phyloP scores from a whole-genome alignment of 30 jellyfish, hydroid and myxozoan genomes.

The Mastigias papua region DNA sequence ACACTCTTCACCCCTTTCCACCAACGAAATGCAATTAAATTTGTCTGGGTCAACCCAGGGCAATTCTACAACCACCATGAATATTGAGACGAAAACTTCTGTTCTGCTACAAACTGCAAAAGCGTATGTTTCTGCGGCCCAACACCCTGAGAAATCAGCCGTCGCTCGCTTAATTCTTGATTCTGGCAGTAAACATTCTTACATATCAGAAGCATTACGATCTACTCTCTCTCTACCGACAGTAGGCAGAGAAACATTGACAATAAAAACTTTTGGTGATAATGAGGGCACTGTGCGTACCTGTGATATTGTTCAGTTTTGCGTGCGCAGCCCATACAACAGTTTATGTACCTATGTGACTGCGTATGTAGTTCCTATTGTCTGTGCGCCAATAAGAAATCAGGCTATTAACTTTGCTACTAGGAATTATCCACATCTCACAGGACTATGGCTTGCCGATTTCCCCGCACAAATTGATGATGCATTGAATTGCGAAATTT shows the following conservation, averaged over 20 bases:
- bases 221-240: constrained; percentile 12
- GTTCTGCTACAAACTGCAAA: constrained; percentile 41
- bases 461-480: constrained; percentile 13
- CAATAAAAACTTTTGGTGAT: constrained; percentile 11
- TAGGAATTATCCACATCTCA: constrained; percentile 26
- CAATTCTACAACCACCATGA: constrained; percentile 18
- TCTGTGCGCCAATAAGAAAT: constrained; percentile 25
- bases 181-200: constrained; percentile 42
- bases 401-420: constrained; percentile 62
- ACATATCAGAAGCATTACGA: constrained; percentile 16
- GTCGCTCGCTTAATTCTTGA: constrained; percentile 30
- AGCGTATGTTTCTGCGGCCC: constrained; percentile 29
- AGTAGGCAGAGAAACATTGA: constrained; percentile 2
- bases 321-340: constrained; percentile 33
- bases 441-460: constrained; percentile 29
- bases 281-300: constrained; percentile 8
- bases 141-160: constrained; percentile 6
- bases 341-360: constrained; percentile 20
- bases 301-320: constrained; percentile 28
- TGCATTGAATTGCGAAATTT: constrained; percentile 23
- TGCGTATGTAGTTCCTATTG: constrained; percentile 55
- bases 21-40: constrained; percentile 1
- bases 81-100: constrained; percentile 4
- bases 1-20: background rate
- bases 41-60: background rate